Evolutionary conservation across 1,140 invertebrate genomes (phyloP), one percentile per base, ranked within the genome.

Genomic region (Zaprionus ornatus): DNA sequence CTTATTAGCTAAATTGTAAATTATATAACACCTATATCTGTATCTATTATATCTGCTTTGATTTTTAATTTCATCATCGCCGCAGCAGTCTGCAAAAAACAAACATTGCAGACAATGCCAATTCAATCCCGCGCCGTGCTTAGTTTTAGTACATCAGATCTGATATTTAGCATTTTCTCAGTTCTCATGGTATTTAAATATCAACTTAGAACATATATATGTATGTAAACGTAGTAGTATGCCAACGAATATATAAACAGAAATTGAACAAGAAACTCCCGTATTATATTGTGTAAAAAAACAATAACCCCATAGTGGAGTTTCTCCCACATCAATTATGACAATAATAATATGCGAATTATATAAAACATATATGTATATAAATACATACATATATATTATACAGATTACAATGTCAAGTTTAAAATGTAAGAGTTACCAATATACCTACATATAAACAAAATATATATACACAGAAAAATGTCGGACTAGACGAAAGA

Each of bases 311-410:
- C 84, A 88, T 88, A 90, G 85, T 71, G 84, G 84, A 90, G 84
- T 80, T 84, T 88, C 60, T 88, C 85, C 84, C 85, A 81, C 84
- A 88, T 88, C 78, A 90, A 84, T 88, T 84, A 84, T 88, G 84
- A 88, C 84, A 88, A 88, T 88, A 88, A 88, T 84, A 90, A 87
- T 86, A 86, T 87, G 81, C 80, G 80, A 65, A 75, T 50, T 85
- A 64, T n/a, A 63, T 40, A 17, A 45, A 45, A 9, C n/a, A 17
- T 17, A 45, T 45, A 17, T 45, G 40, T 45, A 50, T 45, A 37
- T 25, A 50, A 42, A 63, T 42, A 70, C 29, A 37, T 37, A 52
- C 40, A 54, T 45, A 55, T 55, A 55, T 45, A 60, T 40, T 29
- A 54, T 45, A 55, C 54, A 55, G 23, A 60, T 40, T 23, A 42